These are phyloP conservation scores for Chelonia mydas DNA, from an alignment of 2,797 vertebrate species.

Conservation along the genomic window DNA sequence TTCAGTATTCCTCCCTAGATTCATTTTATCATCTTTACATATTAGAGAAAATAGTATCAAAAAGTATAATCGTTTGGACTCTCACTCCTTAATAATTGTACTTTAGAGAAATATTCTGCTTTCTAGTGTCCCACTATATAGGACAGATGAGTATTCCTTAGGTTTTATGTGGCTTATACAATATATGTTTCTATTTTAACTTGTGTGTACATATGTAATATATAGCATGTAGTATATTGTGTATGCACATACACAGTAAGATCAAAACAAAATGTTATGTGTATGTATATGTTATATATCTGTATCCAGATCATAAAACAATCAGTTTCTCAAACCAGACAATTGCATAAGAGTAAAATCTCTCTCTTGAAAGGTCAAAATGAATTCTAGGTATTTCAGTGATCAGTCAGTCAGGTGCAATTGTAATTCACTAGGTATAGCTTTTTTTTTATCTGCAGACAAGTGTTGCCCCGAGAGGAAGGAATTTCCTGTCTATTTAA, in stretches of 20 bases:
- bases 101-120: background rate
- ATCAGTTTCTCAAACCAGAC: background rate
- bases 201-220: background rate
- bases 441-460: constrained; percentile 12
- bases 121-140: background rate
- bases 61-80: background rate
- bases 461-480: background rate
- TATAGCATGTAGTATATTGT: background rate
- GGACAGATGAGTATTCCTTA: background rate
- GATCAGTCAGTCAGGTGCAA: background rate
- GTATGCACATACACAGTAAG: background rate
- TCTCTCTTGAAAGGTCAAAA: background rate
- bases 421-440: background rate
- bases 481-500: background rate
- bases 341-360: background rate
- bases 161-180: background rate
- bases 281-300: background rate
- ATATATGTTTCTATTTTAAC: background rate
- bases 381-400: background rate
- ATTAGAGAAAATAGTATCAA: background rate
- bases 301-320: background rate
- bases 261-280: background rate
- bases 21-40: background rate
- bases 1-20: background rate
- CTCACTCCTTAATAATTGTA: background rate